Evolutionary conservation across 1,140 invertebrate genomes (phyloP).

Genomic region (Mylabris phalerata): DNA sequence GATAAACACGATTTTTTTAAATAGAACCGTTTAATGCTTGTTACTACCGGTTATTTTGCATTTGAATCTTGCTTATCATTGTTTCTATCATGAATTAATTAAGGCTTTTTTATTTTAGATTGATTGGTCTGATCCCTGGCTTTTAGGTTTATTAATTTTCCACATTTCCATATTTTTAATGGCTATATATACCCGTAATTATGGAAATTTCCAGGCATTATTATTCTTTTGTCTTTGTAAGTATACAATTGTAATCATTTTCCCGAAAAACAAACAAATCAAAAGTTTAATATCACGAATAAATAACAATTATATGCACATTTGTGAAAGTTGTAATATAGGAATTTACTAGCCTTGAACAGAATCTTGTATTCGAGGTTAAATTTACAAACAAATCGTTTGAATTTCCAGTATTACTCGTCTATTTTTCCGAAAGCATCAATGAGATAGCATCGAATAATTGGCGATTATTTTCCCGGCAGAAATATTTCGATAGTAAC

Average conservation of each 20-base stretch:
- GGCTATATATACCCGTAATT: constrained; percentile 72
- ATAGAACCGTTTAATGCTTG: neutral
- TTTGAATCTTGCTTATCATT: neutral
- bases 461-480: constrained; percentile 78
- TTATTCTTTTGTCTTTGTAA: constrained; percentile 74
- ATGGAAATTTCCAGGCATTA: constrained; percentile 79
- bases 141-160: constrained; percentile 65
- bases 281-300: neutral
- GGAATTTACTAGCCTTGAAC: constrained; percentile 4
- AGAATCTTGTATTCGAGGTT: constrained; percentile 27
- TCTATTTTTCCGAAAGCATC: constrained; percentile 82
- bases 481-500: constrained; percentile 90
- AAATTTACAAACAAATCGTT: no score
- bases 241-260: constrained; percentile 40
- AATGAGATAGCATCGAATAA: constrained; percentile 78
- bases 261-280: constrained; percentile 1
- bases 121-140: constrained; percentile 83
- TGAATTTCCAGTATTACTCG: constrained; percentile 62
- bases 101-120: constrained; percentile 56
- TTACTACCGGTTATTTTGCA: neutral
- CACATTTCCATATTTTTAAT: constrained; percentile 71
- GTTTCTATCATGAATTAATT: constrained; percentile 7
- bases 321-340: neutral
- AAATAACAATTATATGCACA: neutral
- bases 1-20: neutral